Conservation (phyloP, 2,888 invertebrate species). For the Lamellibrachia satsuma region DNA sequence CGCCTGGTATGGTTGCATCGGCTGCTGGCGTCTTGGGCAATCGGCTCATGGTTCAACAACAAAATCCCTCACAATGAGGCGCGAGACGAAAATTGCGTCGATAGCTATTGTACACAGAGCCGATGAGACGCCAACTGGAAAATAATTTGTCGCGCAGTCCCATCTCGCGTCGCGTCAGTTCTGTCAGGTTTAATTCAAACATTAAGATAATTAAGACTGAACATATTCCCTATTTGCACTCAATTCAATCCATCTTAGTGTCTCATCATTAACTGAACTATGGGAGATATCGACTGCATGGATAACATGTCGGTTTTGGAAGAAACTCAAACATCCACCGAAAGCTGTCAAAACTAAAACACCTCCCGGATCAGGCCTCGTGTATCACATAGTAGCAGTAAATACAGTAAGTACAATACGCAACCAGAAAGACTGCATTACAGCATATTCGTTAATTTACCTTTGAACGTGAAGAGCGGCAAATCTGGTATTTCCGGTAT, state of each 20-base stretch:
- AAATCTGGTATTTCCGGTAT: conserved; percentile 39
- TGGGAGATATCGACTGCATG: too few relatives aligned
- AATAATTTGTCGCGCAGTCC: neutral
- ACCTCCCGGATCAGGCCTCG: neutral
- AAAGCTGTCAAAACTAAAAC: too few relatives aligned
- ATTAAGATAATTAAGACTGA: too few relatives aligned
- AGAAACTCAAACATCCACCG: too few relatives aligned
- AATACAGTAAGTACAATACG: too few relatives aligned
- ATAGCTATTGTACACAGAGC: neutral
- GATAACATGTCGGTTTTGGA: too few relatives aligned
- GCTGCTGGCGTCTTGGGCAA: neutral
- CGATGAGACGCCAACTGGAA: neutral
- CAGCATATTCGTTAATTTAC: conserved; percentile 30
- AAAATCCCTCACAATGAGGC: neutral
- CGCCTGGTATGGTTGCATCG: neutral
- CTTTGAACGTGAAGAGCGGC: conserved; percentile 41
- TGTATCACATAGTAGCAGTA: too few relatives aligned
- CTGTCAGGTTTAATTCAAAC: neutral
- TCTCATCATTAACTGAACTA: neutral
- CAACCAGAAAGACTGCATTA: neutral
- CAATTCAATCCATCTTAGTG: neutral
- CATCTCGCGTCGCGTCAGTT: neutral
- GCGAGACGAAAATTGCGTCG: neutral
- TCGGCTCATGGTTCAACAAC: neutral
- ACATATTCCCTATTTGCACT: neutral